Evolutionary conservation across 2,113 vertebrate genomes (phyloP).

Genomic region (Aphyosemion australe): DNA sequence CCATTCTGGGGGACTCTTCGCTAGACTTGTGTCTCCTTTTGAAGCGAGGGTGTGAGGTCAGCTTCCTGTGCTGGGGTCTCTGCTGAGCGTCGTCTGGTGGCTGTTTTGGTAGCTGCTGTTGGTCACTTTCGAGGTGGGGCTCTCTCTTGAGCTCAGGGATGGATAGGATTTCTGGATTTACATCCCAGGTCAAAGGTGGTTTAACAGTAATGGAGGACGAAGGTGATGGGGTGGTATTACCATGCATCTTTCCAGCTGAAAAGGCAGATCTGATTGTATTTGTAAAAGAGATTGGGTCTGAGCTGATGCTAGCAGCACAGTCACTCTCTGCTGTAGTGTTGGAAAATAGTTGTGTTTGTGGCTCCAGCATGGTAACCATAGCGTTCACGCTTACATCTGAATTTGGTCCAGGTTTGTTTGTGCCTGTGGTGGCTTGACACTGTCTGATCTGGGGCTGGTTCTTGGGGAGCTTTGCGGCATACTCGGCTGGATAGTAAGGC

Average conservation of each 20-base stretch:
- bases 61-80: constrained; percentile 85
- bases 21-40: constrained; percentile 95
- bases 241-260: constrained; percentile 42
- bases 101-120: constrained; percentile 33
- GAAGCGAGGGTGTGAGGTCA: constrained; percentile 92
- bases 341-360: constrained; percentile 52
- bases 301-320: constrained; percentile 51
- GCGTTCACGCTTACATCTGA: constrained; percentile 60
- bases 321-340: constrained; percentile 56
- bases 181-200: constrained; percentile 78
- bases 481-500: constrained; percentile 97
- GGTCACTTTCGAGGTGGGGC: constrained; percentile 60
- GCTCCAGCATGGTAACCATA: constrained; percentile 77
- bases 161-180: constrained; percentile 65
- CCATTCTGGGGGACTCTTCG: constrained; percentile 88
- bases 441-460: constrained; percentile 87
- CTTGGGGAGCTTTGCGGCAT: constrained; percentile 91
- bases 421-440: constrained; percentile 56
- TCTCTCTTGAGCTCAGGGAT: constrained; percentile 65
- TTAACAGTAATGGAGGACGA: constrained; percentile 71
- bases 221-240: constrained; percentile 46
- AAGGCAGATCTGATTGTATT: constrained; percentile 50
- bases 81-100: constrained; percentile 81
- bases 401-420: constrained; percentile 63
- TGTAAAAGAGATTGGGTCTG: constrained; percentile 50